Percentiles rank a stretch among this genome's conserved stretches.
Evolutionary conservation across 2,113 vertebrate species (phyloP).

Genomic region (Alexandromys fortis): DNA sequence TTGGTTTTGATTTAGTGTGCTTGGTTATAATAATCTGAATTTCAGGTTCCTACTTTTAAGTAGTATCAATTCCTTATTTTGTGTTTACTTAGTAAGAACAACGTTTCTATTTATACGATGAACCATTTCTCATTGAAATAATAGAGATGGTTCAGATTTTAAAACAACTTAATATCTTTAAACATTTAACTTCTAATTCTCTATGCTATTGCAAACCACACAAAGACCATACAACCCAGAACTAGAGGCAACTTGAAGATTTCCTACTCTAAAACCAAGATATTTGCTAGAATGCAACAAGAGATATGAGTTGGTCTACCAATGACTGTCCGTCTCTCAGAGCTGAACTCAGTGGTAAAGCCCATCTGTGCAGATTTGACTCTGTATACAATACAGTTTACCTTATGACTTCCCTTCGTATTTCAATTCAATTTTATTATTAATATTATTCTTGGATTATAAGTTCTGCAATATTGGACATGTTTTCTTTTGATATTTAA

Average conservation of each 20-base stretch:
- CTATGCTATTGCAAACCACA: background rate
- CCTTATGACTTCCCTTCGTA: background rate
- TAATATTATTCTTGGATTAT: background rate
- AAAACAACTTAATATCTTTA: background rate
- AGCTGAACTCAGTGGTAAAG: background rate
- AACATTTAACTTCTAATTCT: background rate
- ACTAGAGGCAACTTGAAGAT: background rate
- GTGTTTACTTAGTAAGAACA: background rate
- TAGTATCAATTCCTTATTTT: background rate
- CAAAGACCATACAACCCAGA: background rate
- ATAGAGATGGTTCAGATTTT: background rate
- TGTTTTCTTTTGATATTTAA: slow-evolving; percentile 29
- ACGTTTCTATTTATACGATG: background rate
- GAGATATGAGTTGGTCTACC: background rate
- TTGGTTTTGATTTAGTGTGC: background rate
- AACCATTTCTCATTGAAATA: background rate
- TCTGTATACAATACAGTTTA: background rate
- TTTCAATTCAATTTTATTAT: slow-evolving; percentile 15
- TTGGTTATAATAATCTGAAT: slow-evolving; percentile 53
- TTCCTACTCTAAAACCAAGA: background rate
- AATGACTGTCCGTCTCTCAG: rapidly evolving
- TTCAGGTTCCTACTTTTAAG: background rate
- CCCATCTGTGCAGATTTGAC: background rate
- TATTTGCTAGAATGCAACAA: background rate
- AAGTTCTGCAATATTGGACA: slow-evolving; percentile 9